phyloP scores from a whole-genome alignment of 2,888 invertebrate species.

The Erpobdella octoculata region DNA sequence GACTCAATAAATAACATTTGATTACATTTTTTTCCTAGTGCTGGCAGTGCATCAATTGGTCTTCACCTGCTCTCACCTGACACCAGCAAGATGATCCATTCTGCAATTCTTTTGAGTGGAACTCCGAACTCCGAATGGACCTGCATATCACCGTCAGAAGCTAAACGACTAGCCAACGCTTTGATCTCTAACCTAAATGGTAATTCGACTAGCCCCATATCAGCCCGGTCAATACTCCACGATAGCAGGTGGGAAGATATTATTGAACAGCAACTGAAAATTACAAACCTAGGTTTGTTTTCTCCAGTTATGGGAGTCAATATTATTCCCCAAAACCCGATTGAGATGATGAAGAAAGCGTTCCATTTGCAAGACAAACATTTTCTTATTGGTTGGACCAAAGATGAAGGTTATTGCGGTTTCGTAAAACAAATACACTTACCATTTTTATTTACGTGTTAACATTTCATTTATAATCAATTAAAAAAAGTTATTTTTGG shows the following conservation, averaged over 20 bases:
- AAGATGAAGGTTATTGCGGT: constrained; percentile 71
- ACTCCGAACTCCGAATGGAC: constrained; percentile 40
- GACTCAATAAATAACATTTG: too few species aligned
- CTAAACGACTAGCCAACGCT: constrained; percentile 62
- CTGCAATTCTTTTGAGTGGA: constrained; percentile 43
- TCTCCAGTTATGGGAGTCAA: constrained; percentile 83
- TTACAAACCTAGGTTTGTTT: too few species aligned
- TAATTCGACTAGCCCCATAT: constrained; percentile 14
- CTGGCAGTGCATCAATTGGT: constrained; percentile 36
- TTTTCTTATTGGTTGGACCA: constrained; percentile 84
- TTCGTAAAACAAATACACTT: too few species aligned
- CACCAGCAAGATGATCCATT: constrained; percentile 39
- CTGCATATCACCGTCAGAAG: constrained; percentile 30
- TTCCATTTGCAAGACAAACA: constrained; percentile 73
- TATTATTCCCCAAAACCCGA: constrained; percentile 76
- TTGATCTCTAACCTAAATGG: constrained; percentile 51
- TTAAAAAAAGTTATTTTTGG: too few species aligned
- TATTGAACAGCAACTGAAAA: constrained; percentile 35
- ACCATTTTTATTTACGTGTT: too few species aligned
- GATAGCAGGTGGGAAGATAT: constrained; percentile 34
- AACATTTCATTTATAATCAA: too few species aligned
- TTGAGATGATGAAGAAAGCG: constrained; percentile 73
- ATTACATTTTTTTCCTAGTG: constrained; percentile 37
- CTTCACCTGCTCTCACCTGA: constrained; percentile 41
- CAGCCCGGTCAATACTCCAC: constrained; percentile 39